Percentiles rank a stretch among this genome's conserved stretches.
Conservation (phyloP, 2,888 invertebrate species). For the Gnatocerus cornutus region DNA sequence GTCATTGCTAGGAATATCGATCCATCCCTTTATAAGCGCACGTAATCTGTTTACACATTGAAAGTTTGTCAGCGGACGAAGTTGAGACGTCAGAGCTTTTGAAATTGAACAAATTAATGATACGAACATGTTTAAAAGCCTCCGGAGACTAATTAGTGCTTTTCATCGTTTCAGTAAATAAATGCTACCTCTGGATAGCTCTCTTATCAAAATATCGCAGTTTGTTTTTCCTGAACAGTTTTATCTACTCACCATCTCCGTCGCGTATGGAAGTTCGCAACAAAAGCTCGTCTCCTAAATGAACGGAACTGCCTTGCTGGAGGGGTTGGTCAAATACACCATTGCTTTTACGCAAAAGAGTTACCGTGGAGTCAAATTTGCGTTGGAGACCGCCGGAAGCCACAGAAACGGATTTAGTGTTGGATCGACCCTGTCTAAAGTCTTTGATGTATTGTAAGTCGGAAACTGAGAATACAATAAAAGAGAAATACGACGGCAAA, state of each 20-base stretch:
- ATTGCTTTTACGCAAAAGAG: constrained; percentile 71
- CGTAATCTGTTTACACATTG: constrained; percentile 29
- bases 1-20: constrained; percentile 1
- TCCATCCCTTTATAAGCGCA: constrained; percentile 18
- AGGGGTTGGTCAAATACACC: constrained; percentile 73
- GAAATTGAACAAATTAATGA: constrained; percentile 11
- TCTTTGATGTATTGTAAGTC: background rate
- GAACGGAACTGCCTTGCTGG: constrained; percentile 73
- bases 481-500: too few relatives aligned
- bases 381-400: constrained; percentile 75
- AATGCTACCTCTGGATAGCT: too few relatives aligned
- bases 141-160: background rate
- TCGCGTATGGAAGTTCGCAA: constrained; percentile 73
- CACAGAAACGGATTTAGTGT: constrained; percentile 57
- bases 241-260: constrained; percentile 72
- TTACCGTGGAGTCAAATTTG: constrained; percentile 73
- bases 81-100: constrained; percentile 9
- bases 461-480: too few relatives aligned
- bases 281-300: constrained; percentile 75
- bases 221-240: background rate
- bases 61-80: constrained; percentile 16
- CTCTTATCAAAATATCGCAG: too few relatives aligned
- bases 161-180: too few relatives aligned
- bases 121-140: background rate
- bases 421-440: constrained; percentile 26